Evolutionary conservation across 2,113 vertebrate species (phyloP), one percentile per base, ranked within the genome.

Genomic region (Dendropsophus ebraccatus): DNA sequence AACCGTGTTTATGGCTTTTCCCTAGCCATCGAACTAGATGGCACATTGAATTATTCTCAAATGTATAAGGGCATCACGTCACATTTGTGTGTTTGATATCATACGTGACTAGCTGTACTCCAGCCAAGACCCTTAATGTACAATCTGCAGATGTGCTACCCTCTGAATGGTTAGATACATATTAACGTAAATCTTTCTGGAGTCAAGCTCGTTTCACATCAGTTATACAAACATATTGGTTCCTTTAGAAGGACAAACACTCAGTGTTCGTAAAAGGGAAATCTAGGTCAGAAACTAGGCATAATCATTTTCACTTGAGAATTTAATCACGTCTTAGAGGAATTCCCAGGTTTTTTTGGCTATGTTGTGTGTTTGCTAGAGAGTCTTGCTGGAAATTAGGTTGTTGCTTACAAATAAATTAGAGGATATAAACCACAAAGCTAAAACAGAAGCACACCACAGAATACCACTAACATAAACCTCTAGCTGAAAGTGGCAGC

Each of bases 1-100:
- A 96, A 96, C 91, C 93, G 88, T 94, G 94, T 97, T 95, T 93
- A 96, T 94, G 92, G 92, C 93, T 95, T 93, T 94, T 93, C 94
- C 92, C 95, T 95, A 93, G 90, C 91, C 96, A 94, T 92, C 90
- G 94, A 93, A 92, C 93, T 93, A 93, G 91, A 81, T 97, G 95
- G 95, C 96, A 95, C 94, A 94, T 94, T 56, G 92, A 94, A 96
- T 97, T 96, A 97, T 94, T 92, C 93, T 97, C 96, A 97, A 94
- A 94, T 92, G 93, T 92, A 94, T 93, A 94, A 91, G 92, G 94
- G 95, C 95, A 95, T 97, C 96, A 96, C 90, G 94, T 97, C 96
- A 96, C 94, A 95, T 97, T 96, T 96, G 93, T 84, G 90, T 93
- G 94, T 91, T 92, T 92, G 83, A 95, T 94, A 96, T 96, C 94